phyloP scores from a whole-genome alignment of 2,113 vertebrate genomes.

The Chaetops frenatus region DNA sequence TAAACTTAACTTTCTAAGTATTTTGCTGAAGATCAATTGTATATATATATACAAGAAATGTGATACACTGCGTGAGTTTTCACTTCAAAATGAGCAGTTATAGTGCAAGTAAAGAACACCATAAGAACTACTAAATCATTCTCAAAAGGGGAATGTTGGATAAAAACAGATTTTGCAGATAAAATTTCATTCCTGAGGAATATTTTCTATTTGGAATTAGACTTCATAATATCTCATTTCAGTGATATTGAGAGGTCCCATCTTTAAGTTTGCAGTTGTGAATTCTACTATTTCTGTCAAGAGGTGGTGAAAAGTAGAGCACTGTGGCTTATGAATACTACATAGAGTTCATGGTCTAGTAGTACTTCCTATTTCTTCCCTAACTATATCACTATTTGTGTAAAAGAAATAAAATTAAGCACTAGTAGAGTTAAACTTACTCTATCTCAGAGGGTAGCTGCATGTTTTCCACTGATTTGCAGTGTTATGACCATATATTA shows the following conservation, averaged over 20 bases:
- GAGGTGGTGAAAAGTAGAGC: neutral
- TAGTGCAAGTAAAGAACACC: neutral
- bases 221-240: neutral
- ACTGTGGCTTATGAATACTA: neutral
- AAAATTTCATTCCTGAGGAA: neutral
- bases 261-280: neutral
- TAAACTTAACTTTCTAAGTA: neutral
- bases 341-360: neutral
- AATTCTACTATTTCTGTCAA: neutral
- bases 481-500: neutral
- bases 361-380: neutral
- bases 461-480: neutral
- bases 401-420: neutral
- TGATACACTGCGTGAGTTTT: neutral
- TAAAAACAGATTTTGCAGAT: neutral
- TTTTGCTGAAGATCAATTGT: neutral
- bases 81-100: neutral
- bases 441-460: neutral
- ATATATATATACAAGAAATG: neutral
- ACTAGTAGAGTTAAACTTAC: neutral
- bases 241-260: neutral
- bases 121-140: neutral
- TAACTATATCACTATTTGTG: neutral
- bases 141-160: neutral
- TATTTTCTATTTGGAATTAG: neutral